A percentile compares a stretch with the other conserved stretches of the same genome.
Conservation (phyloP, 64 coral and sea anemone species). For the Pocillopora verrucosa region DNA sequence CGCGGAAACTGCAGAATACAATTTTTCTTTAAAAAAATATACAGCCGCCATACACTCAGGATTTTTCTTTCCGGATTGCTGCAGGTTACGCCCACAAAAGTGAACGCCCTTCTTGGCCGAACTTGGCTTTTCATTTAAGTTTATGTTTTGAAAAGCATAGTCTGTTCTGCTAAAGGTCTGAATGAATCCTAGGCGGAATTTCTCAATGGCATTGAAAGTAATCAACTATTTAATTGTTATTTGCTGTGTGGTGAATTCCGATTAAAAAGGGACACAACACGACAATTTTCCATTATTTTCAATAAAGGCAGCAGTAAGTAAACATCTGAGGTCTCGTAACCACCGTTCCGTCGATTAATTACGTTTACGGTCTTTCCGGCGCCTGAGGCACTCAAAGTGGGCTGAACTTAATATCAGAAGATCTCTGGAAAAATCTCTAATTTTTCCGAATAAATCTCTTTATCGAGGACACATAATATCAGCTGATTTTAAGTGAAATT, state of each 20-base stretch:
- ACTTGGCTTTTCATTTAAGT: too few species aligned
- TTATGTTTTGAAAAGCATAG: too few species aligned
- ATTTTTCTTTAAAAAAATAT: too few species aligned
- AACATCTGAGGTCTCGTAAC: background rate
- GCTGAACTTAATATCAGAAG: background rate
- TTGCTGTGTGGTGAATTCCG: background rate
- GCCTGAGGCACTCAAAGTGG: background rate
- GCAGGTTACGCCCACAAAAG: background rate
- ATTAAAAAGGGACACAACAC: background rate
- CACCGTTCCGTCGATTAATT: background rate
- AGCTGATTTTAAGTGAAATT: background rate
- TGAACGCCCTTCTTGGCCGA: background rate
- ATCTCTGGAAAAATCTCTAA: background rate
- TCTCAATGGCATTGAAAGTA: background rate
- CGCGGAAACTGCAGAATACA: too few species aligned
- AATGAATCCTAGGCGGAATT: background rate
- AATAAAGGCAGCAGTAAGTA: background rate
- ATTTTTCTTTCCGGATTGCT: too few species aligned
- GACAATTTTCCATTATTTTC: background rate
- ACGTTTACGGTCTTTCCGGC: background rate
- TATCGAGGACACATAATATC: background rate
- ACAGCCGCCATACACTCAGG: too few species aligned
- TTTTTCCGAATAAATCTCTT: background rate
- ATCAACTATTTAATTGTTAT: constrained; percentile 42
- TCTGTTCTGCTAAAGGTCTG: background rate